Evolutionary conservation across 23 tunicate species (phyloP).

Genomic region (Styela clava): DNA sequence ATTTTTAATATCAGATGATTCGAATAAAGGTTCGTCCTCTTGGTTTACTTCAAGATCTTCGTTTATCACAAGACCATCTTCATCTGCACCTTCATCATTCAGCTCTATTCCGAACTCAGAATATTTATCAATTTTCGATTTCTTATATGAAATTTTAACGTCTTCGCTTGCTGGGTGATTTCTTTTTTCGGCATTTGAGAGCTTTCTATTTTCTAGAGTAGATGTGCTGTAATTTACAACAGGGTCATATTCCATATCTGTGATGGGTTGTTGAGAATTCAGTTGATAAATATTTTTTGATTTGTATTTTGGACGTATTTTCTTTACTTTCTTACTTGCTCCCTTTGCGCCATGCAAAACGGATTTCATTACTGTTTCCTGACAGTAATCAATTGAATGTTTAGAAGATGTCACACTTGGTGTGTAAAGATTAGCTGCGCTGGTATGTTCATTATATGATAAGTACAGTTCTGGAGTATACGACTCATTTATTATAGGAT

Average conservation of each 20-base stretch:
- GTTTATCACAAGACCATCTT: neutral
- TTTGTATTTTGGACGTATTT: neutral
- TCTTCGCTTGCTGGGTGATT: neutral
- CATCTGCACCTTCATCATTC: neutral
- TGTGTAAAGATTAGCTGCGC: neutral
- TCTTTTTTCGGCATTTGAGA: neutral
- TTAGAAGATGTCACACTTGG: neutral
- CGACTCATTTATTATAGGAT: slow-evolving; percentile 23
- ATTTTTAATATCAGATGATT: too few relatives aligned
- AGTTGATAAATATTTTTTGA: slow-evolving; percentile 16
- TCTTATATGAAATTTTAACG: neutral
- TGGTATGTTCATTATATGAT: neutral
- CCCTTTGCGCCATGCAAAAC: slow-evolving; percentile 32
- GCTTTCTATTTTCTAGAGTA: neutral
- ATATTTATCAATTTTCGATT: neutral
- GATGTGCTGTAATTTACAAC: slow-evolving; percentile 56
- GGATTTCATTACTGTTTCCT: slow-evolving; percentile 3
- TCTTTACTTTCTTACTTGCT: slow-evolving; percentile 6
- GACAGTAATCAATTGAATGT: neutral
- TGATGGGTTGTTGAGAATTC: slow-evolving; percentile 11
- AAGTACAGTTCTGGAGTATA: slow-evolving; percentile 24
- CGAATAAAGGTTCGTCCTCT: too few relatives aligned
- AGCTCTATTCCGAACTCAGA: neutral
- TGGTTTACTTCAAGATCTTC: neutral
- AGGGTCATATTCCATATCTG: slow-evolving; percentile 85